Base-by-base conservation (phyloP, 2,888 invertebrate species). In the Antitype chi region DNA sequence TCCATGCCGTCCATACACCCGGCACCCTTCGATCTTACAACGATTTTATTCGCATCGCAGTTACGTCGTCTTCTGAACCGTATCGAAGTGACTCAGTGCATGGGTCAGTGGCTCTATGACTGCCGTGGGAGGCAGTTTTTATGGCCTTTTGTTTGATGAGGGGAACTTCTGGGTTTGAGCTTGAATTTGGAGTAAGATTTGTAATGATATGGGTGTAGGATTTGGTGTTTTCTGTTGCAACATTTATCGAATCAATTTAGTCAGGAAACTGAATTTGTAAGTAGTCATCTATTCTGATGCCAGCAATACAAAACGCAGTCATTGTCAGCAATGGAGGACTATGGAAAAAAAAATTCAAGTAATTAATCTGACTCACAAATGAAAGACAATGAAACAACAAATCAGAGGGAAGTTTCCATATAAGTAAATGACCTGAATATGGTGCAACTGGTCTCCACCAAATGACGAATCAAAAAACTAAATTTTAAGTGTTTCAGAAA, bases 71-170 rank as follows among this genome's bases (percentile, higher is more conserved):
- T 15, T 32, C 80, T 90, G 92, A 91, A 92, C 92, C 93, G 83
- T 91, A 87, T 62, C 90, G 62, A 57, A 85, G 85, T 93, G 93
- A 93, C 84, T 84, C 84, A 84, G 62, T 38, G 90, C 88, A 91
- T 88, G 93, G 93, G 93, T 93, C 93, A 93, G 77, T 87, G 92
- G 74, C 64, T 89, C 76, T 81, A 87, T 91, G 93, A 91, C 91
- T 90, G 80, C 85, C 93, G 93, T 94, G 93, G 93, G 93, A 93
- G 78, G 69, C 75, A 68, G 68, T 91, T 88, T 83, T 83, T 83
- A 83, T 86, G 4, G 79, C 57, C 88, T 87, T 90, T 91, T 90
- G 90, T 90, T 85, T 75, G 49, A 25, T 25, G 59, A 72, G 76
- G 70, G 82, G 78, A 57, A 57, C 81, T 66, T 76, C 76, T 32